A percentile compares a stretch with the other conserved stretches of the same genome.
These are phyloP conservation scores for Hipposideros larvatus DNA, from an alignment of 2,797 vertebrate species.

Conservation along the genomic window DNA sequence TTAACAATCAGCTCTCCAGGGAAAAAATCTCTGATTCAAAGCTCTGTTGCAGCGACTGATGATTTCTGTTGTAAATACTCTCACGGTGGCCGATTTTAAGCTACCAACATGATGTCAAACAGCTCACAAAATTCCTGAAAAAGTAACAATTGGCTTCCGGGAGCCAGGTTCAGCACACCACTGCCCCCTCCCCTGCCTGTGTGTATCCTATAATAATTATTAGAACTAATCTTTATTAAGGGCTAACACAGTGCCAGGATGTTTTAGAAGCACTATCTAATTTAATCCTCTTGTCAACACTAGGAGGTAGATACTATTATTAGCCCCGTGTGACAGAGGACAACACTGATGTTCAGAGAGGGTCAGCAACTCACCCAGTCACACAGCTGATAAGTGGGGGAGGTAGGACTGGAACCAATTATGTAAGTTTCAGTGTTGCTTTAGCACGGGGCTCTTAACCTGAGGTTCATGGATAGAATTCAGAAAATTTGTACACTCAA, in stretches of 20 bases:
- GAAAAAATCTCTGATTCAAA: slow-evolving; percentile 3
- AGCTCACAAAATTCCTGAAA: slow-evolving; percentile 11
- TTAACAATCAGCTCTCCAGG: not conserved
- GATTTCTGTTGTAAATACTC: slow-evolving; percentile 32
- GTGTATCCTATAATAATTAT: not conserved
- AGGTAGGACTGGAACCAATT: not conserved
- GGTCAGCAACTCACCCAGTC: not conserved
- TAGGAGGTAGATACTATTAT: not conserved
- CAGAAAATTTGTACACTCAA: not conserved
- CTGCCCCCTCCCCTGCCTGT: not conserved
- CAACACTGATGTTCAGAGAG: slow-evolving; percentile 36
- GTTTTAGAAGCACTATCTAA: not conserved
- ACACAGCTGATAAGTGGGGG: not conserved
- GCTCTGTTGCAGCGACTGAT: not conserved
- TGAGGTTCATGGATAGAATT: not conserved
- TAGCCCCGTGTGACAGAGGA: slow-evolving; percentile 1
- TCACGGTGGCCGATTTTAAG: not conserved
- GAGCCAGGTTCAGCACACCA: not conserved
- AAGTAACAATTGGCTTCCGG: not conserved
- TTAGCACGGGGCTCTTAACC: not conserved
- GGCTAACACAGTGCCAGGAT: not conserved
- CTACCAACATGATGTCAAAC: slow-evolving; percentile 12
- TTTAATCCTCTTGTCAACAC: not conserved
- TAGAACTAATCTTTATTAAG: not conserved
- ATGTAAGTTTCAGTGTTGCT: slow-evolving; percentile 14